Conservation (phyloP, 2,113 vertebrate species). For the Caretta caretta region DNA sequence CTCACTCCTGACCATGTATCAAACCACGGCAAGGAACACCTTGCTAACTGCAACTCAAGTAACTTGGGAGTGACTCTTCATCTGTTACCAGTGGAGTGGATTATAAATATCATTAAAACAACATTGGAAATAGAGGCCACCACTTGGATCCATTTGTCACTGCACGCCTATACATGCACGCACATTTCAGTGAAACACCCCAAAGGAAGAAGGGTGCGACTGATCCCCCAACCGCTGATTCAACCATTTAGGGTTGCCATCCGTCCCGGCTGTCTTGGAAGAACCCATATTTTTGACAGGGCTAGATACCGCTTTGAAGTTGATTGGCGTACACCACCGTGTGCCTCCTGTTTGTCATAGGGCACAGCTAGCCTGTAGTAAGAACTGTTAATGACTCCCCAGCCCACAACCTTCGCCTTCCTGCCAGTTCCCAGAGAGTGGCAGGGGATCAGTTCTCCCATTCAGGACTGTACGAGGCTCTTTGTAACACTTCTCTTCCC, state of each 20-base stretch:
- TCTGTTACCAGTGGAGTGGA: neutral
- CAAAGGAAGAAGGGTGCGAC: neutral
- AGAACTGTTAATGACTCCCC: neutral
- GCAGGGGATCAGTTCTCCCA: neutral
- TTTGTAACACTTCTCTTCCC: neutral
- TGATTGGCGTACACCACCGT: neutral
- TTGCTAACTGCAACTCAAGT: neutral
- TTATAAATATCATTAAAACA: neutral
- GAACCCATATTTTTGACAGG: neutral
- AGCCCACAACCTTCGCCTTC: neutral
- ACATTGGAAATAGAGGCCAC: neutral
- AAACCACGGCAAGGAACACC: fast-evolving
- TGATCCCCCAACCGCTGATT: neutral
- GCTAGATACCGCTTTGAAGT: neutral
- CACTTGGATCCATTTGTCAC: neutral
- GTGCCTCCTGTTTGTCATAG: neutral
- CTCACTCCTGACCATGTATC: neutral
- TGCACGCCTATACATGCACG: neutral
- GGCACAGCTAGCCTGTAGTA: fast-evolving
- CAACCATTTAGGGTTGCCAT: neutral
- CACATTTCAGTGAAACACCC: neutral
- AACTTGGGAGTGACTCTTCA: neutral
- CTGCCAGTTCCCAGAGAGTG: neutral
- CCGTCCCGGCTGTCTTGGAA: no score
- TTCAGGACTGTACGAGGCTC: neutral